Evolutionary conservation across 1,140 invertebrate species (phyloP).

Genomic region (Laupala kohalensis): DNA sequence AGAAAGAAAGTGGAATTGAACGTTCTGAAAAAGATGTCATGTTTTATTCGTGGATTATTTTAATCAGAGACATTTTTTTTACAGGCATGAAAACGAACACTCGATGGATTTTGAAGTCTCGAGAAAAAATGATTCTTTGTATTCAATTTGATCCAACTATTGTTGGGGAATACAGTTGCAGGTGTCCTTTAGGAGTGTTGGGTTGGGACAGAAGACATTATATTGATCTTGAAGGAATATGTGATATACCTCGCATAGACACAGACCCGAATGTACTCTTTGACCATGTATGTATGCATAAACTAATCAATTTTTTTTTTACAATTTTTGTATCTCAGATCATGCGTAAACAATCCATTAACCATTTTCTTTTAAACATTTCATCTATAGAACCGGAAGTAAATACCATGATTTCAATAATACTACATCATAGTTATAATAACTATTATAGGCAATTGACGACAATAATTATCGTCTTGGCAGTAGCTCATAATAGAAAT

Average conservation of each 20-base stretch:
- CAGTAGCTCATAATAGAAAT: too few relatives aligned
- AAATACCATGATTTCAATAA: too few relatives aligned
- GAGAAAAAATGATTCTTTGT: conserved; percentile 20
- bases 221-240: conserved; percentile 19
- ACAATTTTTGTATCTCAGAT: too few relatives aligned
- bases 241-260: conserved; percentile 22
- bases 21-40: too few relatives aligned
- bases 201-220: conserved; percentile 16
- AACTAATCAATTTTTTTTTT: too few relatives aligned
- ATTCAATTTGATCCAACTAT: conserved; percentile 21
- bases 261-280: conserved; percentile 22
- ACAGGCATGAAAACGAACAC: conserved; percentile 14
- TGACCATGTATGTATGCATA: conserved; percentile 18
- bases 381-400: too few relatives aligned
- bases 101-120: conserved; percentile 21
- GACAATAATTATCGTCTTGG: too few relatives aligned
- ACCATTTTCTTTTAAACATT: too few relatives aligned
- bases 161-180: conserved; percentile 16
- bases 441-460: too few relatives aligned
- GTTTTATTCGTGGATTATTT: not conserved
- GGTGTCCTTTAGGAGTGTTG: conserved; percentile 19
- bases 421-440: too few relatives aligned
- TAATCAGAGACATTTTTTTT: not conserved
- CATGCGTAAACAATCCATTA: too few relatives aligned
- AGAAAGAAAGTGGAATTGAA: too few relatives aligned